A percentile compares a stretch with the other conserved stretches of the same genome.
These are phyloP conservation scores for Scolanthus callimorphus DNA, from an alignment of 92 coral and sea anemone genomes.

Conservation along the genomic window DNA sequence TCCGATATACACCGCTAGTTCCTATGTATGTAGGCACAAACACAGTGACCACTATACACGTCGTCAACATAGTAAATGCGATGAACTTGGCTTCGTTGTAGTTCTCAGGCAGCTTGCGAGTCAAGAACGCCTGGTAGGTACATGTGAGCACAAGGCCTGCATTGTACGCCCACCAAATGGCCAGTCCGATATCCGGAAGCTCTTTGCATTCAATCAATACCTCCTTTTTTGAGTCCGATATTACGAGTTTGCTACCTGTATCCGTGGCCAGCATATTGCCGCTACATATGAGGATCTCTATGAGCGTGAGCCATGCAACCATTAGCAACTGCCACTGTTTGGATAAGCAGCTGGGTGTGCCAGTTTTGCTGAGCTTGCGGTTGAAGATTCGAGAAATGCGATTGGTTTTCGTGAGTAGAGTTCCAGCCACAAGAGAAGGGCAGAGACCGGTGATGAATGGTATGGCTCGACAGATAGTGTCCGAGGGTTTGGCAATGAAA, in stretches of 20 bases:
- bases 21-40: slow-evolving; percentile 82
- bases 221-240: slow-evolving; percentile 61
- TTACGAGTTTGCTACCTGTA: slow-evolving; percentile 51
- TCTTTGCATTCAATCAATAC: slow-evolving; percentile 57
- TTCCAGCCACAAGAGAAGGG: slow-evolving; percentile 75
- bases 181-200: slow-evolving; percentile 54
- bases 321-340: slow-evolving; percentile 54
- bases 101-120: slow-evolving; percentile 90
- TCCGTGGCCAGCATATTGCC: slow-evolving; percentile 32
- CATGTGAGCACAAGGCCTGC: slow-evolving; percentile 77
- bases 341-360: slow-evolving; percentile 74
- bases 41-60: slow-evolving; percentile 75
- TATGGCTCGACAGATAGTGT: slow-evolving; percentile 48
- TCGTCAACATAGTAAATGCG: slow-evolving; percentile 83
- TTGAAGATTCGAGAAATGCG: slow-evolving; percentile 86
- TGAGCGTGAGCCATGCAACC: slow-evolving; percentile 55
- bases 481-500: slow-evolving; percentile 57
- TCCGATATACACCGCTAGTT: slow-evolving; percentile 69
- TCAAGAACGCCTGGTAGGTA: slow-evolving; percentile 88
- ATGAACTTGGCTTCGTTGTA: slow-evolving; percentile 95
- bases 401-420: slow-evolving; percentile 82
- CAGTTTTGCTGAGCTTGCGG: slow-evolving; percentile 59
- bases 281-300: slow-evolving; percentile 52
- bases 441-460: slow-evolving; percentile 68
- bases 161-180: slow-evolving; percentile 81